Evolutionary conservation across 1,140 invertebrate genomes (phyloP), one percentile per base, ranked within the genome.

Genomic region (Scaptomyza montana): DNA sequence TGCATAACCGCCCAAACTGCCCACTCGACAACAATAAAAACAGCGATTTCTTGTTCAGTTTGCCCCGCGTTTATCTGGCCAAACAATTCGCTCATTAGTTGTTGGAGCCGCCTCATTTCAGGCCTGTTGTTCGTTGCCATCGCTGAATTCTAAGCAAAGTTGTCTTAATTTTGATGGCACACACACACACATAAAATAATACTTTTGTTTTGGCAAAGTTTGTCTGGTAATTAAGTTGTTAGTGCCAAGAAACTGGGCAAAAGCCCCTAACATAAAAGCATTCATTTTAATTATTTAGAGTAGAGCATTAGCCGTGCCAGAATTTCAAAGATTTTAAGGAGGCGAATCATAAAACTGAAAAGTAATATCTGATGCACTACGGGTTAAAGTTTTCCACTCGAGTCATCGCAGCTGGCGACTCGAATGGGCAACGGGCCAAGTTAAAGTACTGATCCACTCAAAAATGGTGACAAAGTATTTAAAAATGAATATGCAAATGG

Each of bases 21-120:
- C 63, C 69, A 57, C 54, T 36, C 45, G 72, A 70, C 76, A 60
- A 59, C 74, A 75, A 78, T 59, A 76, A 67, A 53, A 67, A 56
- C 45, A 43, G 54, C 45, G 45, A 65, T 72, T 54, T 67, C 63
- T 53, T 53, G n/a, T 57, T 55, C 46, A 46, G 68, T 36, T 71
- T 49, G 19, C 61, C 43, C 43, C 33, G 13, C 21, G 39, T 59
- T 67, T 72, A 67, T 53, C 69, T 60, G 57, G 50, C 84, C 84
- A 77, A 79, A 87, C 82, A 87, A 87, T 89, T 74, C 69, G 84
- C 84, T 87, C 82, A 87, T 87, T 87, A 89, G 82, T 71, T 64
- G 46, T 62, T 19, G 69, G 60, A 56, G 61, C 54, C 50, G 61
- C 67, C 67, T 64, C 46, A 57, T 69, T 69, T 64, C 36, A 33